A percentile compares a stretch with the other conserved stretches of the same genome.
phyloP scores from a whole-genome alignment of 2,888 invertebrate genomes.

The Epirrhoe alternata region DNA sequence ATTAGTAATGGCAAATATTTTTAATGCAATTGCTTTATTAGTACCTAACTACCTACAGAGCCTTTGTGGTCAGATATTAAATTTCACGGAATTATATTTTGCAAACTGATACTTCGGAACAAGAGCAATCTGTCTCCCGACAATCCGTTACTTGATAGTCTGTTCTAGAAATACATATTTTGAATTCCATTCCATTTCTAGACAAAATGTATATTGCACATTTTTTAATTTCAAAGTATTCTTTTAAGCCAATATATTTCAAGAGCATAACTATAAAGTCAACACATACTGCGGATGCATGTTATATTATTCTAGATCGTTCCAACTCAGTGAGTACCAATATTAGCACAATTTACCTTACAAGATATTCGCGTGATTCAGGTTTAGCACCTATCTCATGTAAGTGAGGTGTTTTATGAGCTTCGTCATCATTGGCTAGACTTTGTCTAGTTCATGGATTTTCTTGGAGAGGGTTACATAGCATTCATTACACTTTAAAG shows the following conservation, averaged over 20 bases:
- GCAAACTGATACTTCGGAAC: conserved; percentile 29
- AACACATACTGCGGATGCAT: not conserved
- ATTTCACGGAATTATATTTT: conserved; percentile 36
- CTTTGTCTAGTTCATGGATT: not conserved
- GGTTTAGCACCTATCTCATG: not conserved
- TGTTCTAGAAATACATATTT: conserved; percentile 18
- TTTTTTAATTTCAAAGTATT: not conserved
- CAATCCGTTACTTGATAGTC: conserved; percentile 19
- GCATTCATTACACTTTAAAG: not conserved
- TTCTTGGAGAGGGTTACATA: not conserved
- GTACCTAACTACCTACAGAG: not conserved
- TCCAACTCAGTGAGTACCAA: conserved; percentile 5
- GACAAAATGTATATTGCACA: not conserved
- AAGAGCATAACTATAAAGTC: no score
- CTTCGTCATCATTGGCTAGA: conserved; percentile 12
- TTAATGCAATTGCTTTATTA: not conserved
- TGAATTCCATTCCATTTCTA: conserved; percentile 15
- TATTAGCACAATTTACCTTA: conserved; percentile 9
- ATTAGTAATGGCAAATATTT: no score
- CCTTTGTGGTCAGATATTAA: conserved; percentile 41
- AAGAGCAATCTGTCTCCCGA: conserved; percentile 30
- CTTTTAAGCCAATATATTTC: not conserved
- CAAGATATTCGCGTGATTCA: not conserved
- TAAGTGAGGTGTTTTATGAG: not conserved
- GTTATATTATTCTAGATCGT: conserved; percentile 4